Base-by-base conservation (phyloP, 2,113 vertebrate genomes). In the Ictalurus furcatus region DNA sequence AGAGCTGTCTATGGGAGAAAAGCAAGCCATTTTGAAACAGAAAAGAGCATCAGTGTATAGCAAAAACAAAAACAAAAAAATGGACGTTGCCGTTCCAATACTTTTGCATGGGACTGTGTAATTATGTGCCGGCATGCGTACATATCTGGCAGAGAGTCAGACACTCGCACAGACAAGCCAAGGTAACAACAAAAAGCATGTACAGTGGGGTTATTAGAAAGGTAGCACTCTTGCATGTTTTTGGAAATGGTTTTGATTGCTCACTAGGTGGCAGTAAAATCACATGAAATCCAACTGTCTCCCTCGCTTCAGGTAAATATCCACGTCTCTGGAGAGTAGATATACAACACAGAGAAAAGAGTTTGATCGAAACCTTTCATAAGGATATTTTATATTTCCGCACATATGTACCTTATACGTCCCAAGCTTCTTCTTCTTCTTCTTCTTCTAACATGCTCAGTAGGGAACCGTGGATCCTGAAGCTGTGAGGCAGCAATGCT, bases 231-330 rank as follows among this genome's bases (percentile, higher is more conserved):
- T 13, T 11, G 30, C 3, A 13, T 59, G 8, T 71, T 69, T 86
- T 84, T 81, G 30, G 2, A 52, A 65, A 67, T 30, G 9, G 25
- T 37, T 79, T n/a, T 30, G 28, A 28, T 54, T 25, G n/a, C 13
- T 56, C 88, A 91, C 78, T 13, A 89, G 88, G 67, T 86, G 88
- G 90, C 86, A 85, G 86, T 91, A 91, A 71, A 73, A 85, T 78
- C 65, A 80, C 85, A 87, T 61, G 9, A 44, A 73, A 59, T 48
- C 6, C 14, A 30, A 52, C 11, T 56, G n/a, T n/a, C 28, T 81
- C 74, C 8, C 19, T 82, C 3, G 21, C 3, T 4, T 58, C 52
- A 23, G 79, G 58, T 82, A 80, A 80, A 80, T 58, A 58, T 82
- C 17, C 16, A 58, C 23, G 54, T 19, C n/a, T 58, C 52, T 28